These are phyloP conservation scores for Paracentrotus lividus DNA, from an alignment of 53 echinoderm and acorn worm genomes.

Conservation along the genomic window DNA sequence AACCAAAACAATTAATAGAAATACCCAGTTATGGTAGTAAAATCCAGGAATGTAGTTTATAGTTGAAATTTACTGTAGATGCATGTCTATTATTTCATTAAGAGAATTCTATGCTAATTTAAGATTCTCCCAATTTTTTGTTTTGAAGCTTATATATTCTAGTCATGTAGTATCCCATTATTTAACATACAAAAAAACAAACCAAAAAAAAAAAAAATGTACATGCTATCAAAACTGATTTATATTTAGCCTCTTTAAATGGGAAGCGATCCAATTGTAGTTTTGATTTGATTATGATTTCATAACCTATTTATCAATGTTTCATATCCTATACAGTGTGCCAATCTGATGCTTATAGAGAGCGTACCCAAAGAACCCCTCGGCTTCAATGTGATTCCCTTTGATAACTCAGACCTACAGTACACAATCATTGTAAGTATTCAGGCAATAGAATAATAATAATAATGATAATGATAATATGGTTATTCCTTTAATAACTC, in stretches of 20 bases:
- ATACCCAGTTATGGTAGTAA: no score
- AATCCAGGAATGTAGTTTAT: no score
- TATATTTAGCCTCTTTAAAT: not conserved
- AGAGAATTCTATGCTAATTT: not conserved
- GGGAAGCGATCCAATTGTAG: not conserved
- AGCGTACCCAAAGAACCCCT: conserved; percentile 89
- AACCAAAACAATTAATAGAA: no score
- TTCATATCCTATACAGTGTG: conserved; percentile 80
- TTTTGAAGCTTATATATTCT: not conserved
- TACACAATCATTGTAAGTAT: conserved; percentile 93
- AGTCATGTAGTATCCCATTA: no score
- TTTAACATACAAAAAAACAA: no score
- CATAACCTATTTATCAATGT: conserved; percentile 19
- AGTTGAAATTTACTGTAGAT: no score
- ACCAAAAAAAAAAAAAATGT: no score
- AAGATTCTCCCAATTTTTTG: not conserved
- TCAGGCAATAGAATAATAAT: no score
- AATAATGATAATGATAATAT: no score
- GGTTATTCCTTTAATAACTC: no score
- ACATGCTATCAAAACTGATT: not conserved
- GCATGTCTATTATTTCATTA: no score
- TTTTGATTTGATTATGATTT: conserved; percentile 36
- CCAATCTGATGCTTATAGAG: conserved; percentile 94
- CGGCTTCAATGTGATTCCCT: conserved; percentile 93
- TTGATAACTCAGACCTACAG: conserved; percentile 85